These are phyloP conservation scores for Planococcus citri DNA, from an alignment of 1,140 invertebrate species.

Conservation along the genomic window DNA sequence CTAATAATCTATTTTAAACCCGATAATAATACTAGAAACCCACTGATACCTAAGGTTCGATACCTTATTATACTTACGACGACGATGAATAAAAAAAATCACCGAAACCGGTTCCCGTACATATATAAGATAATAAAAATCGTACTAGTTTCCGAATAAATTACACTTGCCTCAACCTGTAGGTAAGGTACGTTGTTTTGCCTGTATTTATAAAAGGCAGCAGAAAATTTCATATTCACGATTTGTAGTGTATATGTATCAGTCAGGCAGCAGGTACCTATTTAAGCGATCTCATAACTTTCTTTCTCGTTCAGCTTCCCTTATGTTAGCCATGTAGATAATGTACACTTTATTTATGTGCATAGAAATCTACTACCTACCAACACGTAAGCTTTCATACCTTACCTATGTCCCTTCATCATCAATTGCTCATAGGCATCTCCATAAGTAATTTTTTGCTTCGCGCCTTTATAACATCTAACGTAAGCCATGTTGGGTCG, in stretches of 20 bases:
- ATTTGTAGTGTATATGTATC: conserved; percentile 1
- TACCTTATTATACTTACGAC: too few species aligned
- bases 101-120: not conserved
- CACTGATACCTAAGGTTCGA: too few species aligned
- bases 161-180: not conserved
- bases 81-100: not conserved
- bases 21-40: too few species aligned
- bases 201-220: not conserved
- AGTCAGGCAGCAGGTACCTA: not conserved
- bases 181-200: conserved; percentile 6
- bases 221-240: not conserved
- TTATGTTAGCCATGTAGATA: not conserved
- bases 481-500: too few species aligned
- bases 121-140: not conserved
- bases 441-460: too few species aligned
- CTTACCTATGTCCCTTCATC: too few species aligned
- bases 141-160: conserved; percentile 6
- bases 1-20: too few species aligned
- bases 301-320: not conserved
- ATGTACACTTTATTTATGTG: too few species aligned
- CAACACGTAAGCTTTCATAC: too few species aligned
- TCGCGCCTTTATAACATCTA: too few species aligned
- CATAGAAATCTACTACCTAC: too few species aligned
- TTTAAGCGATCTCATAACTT: not conserved
- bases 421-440: too few species aligned